phyloP scores from a whole-genome alignment of 2,888 invertebrate species.

The Bellardia pandia region DNA sequence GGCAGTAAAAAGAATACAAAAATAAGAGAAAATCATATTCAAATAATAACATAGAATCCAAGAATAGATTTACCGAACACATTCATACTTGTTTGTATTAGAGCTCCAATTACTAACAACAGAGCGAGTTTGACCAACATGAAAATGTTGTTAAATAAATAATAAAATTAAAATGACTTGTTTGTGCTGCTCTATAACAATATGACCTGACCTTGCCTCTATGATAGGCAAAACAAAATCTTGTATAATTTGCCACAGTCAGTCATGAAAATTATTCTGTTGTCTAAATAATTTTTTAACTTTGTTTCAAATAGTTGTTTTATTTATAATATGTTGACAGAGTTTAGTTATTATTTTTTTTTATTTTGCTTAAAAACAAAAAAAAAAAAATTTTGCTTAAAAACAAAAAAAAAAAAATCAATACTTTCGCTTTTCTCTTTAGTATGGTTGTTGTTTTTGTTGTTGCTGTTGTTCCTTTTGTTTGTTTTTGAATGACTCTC shows the following conservation, averaged over 20 bases:
- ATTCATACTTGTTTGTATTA: not conserved
- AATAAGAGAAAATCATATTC: not conserved
- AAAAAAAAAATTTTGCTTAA: conserved; percentile 22
- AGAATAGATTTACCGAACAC: conserved; percentile 3
- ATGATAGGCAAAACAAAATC: not conserved
- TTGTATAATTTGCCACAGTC: not conserved
- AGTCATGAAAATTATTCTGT: conserved; percentile 29
- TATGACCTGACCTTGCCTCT: not conserved
- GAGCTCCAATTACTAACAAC: conserved; percentile 4
- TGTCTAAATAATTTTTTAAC: not conserved
- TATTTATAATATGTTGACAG: not conserved
- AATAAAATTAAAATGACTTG: not conserved
- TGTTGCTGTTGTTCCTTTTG: conserved; percentile 6
- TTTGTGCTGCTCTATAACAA: not conserved
- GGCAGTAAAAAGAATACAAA: not conserved
- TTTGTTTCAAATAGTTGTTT: not conserved
- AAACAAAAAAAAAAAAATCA: conserved; percentile 41
- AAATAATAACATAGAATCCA: not conserved
- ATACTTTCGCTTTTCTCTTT: conserved; percentile 43
- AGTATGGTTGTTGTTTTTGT: not conserved
- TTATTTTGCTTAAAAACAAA: not conserved
- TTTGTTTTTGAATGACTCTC: conserved; percentile 61
- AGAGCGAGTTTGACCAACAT: not conserved
- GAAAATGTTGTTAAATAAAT: not conserved
- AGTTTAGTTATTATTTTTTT: not conserved